These are phyloP conservation scores for Perccottus glenii DNA, from an alignment of 2,113 vertebrate genomes.

Conservation along the genomic window DNA sequence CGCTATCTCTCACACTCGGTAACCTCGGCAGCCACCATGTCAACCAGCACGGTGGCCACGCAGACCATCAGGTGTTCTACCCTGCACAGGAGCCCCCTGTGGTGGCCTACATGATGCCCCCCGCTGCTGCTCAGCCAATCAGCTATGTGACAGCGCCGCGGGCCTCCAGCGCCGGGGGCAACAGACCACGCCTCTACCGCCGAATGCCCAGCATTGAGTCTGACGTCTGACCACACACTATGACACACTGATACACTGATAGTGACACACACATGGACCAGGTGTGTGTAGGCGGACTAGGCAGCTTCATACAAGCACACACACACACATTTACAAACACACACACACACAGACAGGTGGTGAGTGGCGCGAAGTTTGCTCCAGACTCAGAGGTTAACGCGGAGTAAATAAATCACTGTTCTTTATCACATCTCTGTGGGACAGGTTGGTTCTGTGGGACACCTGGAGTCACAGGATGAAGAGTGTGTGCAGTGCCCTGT, in stretches of 20 bases:
- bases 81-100: constrained; percentile 85
- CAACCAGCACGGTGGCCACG: constrained; percentile 69
- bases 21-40: constrained; percentile 83
- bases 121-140: constrained; percentile 86
- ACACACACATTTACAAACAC: constrained; percentile 36
- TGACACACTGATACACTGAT: constrained; percentile 50
- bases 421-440: constrained; percentile 41
- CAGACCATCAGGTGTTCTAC: constrained; percentile 79
- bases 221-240: constrained; percentile 85
- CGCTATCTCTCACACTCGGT: constrained; percentile 82
- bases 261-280: constrained; percentile 40
- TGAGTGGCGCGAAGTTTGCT: constrained; percentile 15
- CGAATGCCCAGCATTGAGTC: constrained; percentile 99
- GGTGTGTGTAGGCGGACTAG: constrained; percentile 56
- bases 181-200: constrained; percentile 91
- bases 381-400: constrained; percentile 45
- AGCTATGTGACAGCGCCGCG: constrained; percentile 88
- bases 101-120: constrained; percentile 95
- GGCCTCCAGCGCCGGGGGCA: constrained; percentile 93
- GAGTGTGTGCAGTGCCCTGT: constrained; percentile 55
- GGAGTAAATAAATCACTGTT: constrained; percentile 57
- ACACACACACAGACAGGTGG: constrained; percentile 14
- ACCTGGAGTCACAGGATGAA: constrained; percentile 55
- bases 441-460: constrained; percentile 51
- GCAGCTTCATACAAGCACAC: constrained; percentile 52